Base-by-base conservation (phyloP, 2,113 vertebrate genomes). In the Promerops cafer region DNA sequence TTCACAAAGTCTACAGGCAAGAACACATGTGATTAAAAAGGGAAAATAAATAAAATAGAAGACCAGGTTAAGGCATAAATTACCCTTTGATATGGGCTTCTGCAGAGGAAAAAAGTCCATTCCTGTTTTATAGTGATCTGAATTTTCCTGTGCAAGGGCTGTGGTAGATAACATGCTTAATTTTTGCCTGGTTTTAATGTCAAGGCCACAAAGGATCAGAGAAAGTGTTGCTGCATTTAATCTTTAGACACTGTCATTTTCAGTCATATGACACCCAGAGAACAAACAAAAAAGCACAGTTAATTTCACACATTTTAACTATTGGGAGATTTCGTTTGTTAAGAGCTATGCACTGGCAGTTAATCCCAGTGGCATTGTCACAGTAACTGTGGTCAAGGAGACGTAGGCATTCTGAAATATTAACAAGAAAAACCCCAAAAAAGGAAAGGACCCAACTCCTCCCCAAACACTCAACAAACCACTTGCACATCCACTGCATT, bases 241-340 rank as follows among this genome's bases (percentile, higher is more conserved):
- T 80, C 78, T 93, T 86, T 52, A 85, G 64, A 89, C 89, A 81
- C 12, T 47, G 66, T 56, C 4, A 8, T 52, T 95, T 90, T 78
- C 54, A 90, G 85, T 65, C 75, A 63, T 6, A 13, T 7, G 52
- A 52, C 24, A 74, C 9, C 71, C 71, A 1, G 83, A 86, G 76
- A 90, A 89, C 27, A 83, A 93, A 91, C 57, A 89, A 65, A 92
- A 89, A 90, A 86, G 42, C 66, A 77, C 33, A 61, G 44, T 83
- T 91, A 86, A 93, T 84, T 94, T 88, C 78, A 96, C 77, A 77
- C 82, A 63, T 56, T 87, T 90, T 45, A 83, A 86, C 74, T 75
- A 9, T 45, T 89, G 17, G 13, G 64, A 86, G 60, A 42, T 74
- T 71, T 87, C 44, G 21, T 68, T 90, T 39, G 74, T 83, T 76